A percentile compares a stretch with the other conserved stretches of the same genome.
phyloP scores from a whole-genome alignment of 2,888 invertebrate genomes.

The Tipula vernalis region DNA sequence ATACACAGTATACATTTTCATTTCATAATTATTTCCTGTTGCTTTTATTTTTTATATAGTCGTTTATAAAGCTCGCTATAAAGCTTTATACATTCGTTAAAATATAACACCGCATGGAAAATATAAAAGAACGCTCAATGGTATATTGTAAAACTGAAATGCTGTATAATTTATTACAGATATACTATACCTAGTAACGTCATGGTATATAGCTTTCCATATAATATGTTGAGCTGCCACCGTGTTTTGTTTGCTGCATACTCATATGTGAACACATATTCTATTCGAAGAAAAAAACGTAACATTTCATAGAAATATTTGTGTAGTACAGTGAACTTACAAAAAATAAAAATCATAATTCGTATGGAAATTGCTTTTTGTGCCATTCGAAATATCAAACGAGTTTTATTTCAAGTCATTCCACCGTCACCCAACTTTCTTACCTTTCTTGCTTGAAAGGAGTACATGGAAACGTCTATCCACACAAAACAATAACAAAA shows the following conservation, averaged over 20 bases:
- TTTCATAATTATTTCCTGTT: constrained; percentile 4
- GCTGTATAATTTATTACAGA: background rate
- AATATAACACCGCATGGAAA: background rate
- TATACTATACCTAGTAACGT: background rate
- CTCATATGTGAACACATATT: background rate
- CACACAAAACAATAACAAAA: background rate
- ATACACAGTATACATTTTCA: background rate
- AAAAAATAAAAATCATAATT: background rate
- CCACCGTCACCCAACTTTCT: background rate
- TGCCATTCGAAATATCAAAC: background rate
- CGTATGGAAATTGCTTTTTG: background rate
- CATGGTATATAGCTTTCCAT: background rate
- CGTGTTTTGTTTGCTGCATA: background rate
- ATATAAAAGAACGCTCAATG: background rate
- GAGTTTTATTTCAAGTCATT: background rate
- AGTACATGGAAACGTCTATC: background rate
- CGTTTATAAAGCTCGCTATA: background rate
- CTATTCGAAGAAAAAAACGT: background rate
- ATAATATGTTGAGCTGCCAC: background rate
- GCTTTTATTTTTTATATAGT: background rate
- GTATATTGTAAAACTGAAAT: background rate
- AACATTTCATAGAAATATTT: background rate
- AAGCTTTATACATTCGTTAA: background rate
- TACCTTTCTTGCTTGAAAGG: background rate
- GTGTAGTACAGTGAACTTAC: background rate